Evolutionary conservation across 2,888 invertebrate species (phyloP).

Genomic region (Linyphia triangularis): DNA sequence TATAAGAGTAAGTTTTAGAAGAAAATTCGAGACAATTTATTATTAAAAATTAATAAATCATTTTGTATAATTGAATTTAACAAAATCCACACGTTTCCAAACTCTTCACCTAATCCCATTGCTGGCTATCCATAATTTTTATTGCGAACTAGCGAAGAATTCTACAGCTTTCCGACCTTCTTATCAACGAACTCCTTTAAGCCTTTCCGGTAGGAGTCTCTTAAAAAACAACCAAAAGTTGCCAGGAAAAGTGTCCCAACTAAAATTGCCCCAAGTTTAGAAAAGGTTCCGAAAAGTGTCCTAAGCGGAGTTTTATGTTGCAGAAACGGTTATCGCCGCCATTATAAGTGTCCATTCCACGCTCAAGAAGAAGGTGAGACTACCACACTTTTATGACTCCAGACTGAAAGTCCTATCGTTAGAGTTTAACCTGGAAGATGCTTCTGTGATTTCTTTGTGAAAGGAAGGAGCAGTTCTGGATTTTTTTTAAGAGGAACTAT

Average conservation of each 20-base stretch:
- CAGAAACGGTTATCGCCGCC: constrained; percentile 56
- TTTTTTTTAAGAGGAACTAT: constrained; percentile 34
- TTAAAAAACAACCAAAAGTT: constrained; percentile 1
- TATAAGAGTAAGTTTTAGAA: too few relatives aligned
- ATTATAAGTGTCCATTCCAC: constrained; percentile 49
- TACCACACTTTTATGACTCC: constrained; percentile 47
- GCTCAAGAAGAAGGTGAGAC: constrained; percentile 19
- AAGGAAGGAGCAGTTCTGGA: constrained; percentile 25
- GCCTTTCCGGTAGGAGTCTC: constrained; percentile 8
- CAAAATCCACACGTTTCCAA: too few relatives aligned
- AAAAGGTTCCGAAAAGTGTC: constrained; percentile 48
- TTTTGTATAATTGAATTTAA: too few relatives aligned
- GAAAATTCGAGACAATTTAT: too few relatives aligned
- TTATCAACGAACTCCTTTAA: neutral
- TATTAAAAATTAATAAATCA: too few relatives aligned
- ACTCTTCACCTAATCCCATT: neutral
- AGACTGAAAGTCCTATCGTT: constrained; percentile 46
- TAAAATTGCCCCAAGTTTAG: constrained; percentile 54
- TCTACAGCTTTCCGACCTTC: neutral
- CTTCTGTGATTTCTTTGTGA: constrained; percentile 49
- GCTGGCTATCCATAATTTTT: neutral
- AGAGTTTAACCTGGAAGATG: constrained; percentile 44
- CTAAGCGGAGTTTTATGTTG: constrained; percentile 58
- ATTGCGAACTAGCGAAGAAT: neutral
- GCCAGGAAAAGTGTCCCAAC: constrained; percentile 5